Percentiles rank a stretch among this genome's conserved stretches.
Conservation (phyloP, 2,113 vertebrate genomes). For the Micromys minutus region DNA sequence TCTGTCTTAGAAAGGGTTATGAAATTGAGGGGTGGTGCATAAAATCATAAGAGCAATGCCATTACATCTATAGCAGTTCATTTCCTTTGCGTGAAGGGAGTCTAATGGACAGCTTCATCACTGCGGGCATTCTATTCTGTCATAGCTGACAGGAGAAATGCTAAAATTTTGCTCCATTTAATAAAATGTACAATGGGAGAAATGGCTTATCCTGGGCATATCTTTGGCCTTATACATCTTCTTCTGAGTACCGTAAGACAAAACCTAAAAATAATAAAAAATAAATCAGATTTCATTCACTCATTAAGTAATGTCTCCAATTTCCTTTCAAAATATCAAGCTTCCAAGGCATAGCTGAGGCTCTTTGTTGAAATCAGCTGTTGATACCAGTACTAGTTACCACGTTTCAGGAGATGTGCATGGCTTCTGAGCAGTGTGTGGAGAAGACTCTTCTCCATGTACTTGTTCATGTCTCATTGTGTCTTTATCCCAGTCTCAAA, state of each 20-base stretch:
- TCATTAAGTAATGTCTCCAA: constrained; percentile 15
- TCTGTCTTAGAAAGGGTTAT: constrained; percentile 25
- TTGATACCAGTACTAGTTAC: background rate
- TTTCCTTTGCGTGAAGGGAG: constrained; percentile 34
- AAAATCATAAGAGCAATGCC: constrained; percentile 26
- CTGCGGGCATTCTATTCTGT: background rate
- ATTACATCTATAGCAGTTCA: constrained; percentile 33
- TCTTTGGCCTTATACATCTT: background rate
- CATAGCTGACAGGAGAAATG: background rate
- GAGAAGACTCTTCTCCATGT: background rate
- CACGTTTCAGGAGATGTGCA: background rate
- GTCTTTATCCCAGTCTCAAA: background rate
- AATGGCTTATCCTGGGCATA: background rate
- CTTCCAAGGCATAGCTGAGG: constrained; percentile 25
- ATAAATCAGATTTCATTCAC: background rate
- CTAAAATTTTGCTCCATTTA: constrained; percentile 10
- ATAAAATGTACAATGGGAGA: constrained; percentile 5
- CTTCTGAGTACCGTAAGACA: constrained; percentile 11
- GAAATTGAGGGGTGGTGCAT: background rate
- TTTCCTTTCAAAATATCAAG: constrained; percentile 6
- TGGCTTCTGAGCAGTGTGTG: background rate
- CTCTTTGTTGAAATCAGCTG: constrained; percentile 40
- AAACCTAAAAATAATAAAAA: background rate
- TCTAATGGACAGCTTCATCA: constrained; percentile 34
- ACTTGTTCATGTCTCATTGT: too few species aligned